Conservation (phyloP, 2,888 invertebrate species). For the Lasioglossum leucozonium region DNA sequence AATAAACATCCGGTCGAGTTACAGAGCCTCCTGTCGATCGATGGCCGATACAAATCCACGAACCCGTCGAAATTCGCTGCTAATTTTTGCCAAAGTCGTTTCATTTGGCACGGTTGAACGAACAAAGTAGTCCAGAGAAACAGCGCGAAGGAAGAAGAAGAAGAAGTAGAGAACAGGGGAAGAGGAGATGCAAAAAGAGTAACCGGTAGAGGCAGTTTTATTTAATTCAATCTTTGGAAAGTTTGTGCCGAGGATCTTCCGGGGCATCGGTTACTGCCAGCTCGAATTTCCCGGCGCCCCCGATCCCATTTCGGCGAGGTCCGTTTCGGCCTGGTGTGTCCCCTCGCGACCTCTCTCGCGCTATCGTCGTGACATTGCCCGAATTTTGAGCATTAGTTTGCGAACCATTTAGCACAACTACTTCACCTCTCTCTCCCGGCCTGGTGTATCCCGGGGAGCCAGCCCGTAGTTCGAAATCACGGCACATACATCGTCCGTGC, state of each 20-base stretch:
- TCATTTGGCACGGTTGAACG: not conserved
- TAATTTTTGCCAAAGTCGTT: constrained; percentile 39
- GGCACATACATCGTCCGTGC: constrained; percentile 63
- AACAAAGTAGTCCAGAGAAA: not conserved
- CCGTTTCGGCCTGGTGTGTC: constrained; percentile 15
- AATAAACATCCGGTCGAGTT: not conserved
- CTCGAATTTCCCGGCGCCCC: not conserved
- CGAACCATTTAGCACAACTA: constrained; percentile 76
- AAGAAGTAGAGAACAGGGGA: not conserved
- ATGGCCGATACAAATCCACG: not conserved
- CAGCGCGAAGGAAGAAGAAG: not conserved
- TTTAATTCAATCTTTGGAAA: constrained; percentile 53
- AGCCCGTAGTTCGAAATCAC: constrained; percentile 64
- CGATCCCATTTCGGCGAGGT: constrained; percentile 1
- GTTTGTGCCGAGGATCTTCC: constrained; percentile 47
- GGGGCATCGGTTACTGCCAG: constrained; percentile 42
- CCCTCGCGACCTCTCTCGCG: constrained; percentile 34
- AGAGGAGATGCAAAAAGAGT: constrained; percentile 16
- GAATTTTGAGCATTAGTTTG: constrained; percentile 75
- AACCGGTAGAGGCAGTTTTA: constrained; percentile 45
- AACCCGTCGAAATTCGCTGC: constrained; percentile 8
- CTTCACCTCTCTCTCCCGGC: constrained; percentile 9
- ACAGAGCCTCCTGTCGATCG: not conserved
- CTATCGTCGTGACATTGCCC: constrained; percentile 56
- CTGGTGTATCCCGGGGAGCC: constrained; percentile 33